phyloP scores from a whole-genome alignment of 1,140 invertebrate species.

The Atta texana region DNA sequence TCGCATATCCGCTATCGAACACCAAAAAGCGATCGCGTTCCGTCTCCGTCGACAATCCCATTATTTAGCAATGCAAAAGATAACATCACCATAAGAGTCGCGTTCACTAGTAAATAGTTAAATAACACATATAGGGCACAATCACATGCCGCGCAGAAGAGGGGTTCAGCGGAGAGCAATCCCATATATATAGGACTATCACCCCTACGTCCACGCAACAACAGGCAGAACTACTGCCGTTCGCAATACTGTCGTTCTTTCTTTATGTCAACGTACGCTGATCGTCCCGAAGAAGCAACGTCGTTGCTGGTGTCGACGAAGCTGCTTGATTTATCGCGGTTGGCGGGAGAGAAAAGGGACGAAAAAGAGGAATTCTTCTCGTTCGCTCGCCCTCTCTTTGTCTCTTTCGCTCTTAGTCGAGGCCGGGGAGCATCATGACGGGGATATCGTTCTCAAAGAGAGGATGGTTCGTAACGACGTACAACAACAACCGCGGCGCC shows the following conservation, averaged over 20 bases:
- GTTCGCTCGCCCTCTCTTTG: background rate
- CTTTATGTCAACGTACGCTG: slow-evolving; percentile 65
- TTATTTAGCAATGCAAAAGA: slow-evolving; percentile 46
- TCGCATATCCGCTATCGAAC: slow-evolving; percentile 54
- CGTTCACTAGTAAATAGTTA: slow-evolving; percentile 40
- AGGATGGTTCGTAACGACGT: background rate
- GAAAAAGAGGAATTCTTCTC: slow-evolving; percentile 21
- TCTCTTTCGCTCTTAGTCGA: slow-evolving; percentile 36
- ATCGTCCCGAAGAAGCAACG: slow-evolving; percentile 63
- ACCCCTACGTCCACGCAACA: slow-evolving; percentile 37
- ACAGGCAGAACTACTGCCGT: slow-evolving; percentile 45
- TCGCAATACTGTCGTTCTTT: slow-evolving; percentile 54
- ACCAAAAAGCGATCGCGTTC: slow-evolving; percentile 40
- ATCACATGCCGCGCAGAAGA: slow-evolving; percentile 39
- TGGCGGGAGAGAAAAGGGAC: background rate
- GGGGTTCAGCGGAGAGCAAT: slow-evolving; percentile 1
- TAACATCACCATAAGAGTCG: slow-evolving; percentile 30
- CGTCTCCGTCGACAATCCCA: slow-evolving; percentile 31
- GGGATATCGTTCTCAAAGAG: slow-evolving; percentile 35
- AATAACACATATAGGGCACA: slow-evolving; percentile 38
- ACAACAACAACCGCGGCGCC: slow-evolving; percentile 47
- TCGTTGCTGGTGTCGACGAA: slow-evolving; percentile 65
- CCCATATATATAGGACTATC: background rate
- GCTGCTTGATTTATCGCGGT: slow-evolving; percentile 18
- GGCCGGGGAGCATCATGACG: slow-evolving; percentile 57